A percentile compares a stretch with the other conserved stretches of the same genome.
phyloP scores from a whole-genome alignment of 2,888 invertebrate species.

The Nasonovia ribisnigri region DNA sequence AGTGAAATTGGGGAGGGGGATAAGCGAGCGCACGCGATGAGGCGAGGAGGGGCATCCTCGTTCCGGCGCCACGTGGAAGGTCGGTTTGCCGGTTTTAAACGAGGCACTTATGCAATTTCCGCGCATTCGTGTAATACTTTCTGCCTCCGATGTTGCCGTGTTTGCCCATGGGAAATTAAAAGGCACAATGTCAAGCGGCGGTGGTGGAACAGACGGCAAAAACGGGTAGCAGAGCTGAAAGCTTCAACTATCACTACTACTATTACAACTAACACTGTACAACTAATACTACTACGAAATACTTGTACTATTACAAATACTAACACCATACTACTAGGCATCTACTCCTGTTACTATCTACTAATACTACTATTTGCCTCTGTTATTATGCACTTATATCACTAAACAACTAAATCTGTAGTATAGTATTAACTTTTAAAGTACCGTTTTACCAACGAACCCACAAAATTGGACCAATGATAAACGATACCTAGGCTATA shows the following conservation, averaged over 20 bases:
- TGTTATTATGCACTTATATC: too few relatives aligned
- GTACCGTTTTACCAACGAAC: background rate
- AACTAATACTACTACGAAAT: too few relatives aligned
- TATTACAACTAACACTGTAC: background rate
- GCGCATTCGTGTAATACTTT: conserved; percentile 33
- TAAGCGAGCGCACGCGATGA: background rate
- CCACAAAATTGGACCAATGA: background rate
- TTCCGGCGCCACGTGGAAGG: background rate
- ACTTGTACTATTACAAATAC: too few relatives aligned
- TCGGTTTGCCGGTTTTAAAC: conserved; percentile 33
- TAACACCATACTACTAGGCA: too few relatives aligned
- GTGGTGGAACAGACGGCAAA: conserved; percentile 20
- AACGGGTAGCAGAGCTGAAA: background rate
- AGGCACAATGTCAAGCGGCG: conserved; percentile 35
- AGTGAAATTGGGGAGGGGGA: background rate
- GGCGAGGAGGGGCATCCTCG: background rate
- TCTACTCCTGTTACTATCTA: too few relatives aligned
- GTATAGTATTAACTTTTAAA: too few relatives aligned
- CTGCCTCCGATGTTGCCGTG: conserved; percentile 20
- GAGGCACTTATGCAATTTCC: conserved; percentile 59
- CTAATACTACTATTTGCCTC: too few relatives aligned
- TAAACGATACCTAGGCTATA: background rate
- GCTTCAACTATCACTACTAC: background rate
- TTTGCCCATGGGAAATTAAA: conserved; percentile 64
- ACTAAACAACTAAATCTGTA: too few relatives aligned